Evolutionary conservation across 2,113 vertebrate genomes (phyloP).

Genomic region (Zosterops japonicus): DNA sequence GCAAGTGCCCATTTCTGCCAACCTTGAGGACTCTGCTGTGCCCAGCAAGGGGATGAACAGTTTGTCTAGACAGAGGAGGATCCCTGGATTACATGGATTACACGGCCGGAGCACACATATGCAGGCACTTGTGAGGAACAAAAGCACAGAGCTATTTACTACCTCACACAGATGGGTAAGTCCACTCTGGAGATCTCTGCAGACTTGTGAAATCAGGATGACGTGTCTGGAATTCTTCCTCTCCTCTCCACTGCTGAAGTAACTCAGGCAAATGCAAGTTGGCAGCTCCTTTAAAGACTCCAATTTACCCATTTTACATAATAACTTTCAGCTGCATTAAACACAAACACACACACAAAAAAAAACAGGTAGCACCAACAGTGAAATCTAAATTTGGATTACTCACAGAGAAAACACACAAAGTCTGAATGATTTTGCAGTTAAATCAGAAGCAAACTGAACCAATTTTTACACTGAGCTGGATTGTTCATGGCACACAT

Average conservation of each 20-base stretch:
- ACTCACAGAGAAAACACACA: background rate
- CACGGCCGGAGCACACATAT: background rate
- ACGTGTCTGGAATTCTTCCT: constrained; percentile 45
- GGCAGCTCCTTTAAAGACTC: constrained; percentile 49
- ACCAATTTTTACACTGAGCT: background rate
- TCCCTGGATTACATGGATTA: background rate
- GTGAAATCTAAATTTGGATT: background rate
- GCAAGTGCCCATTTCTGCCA: background rate
- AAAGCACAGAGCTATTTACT: background rate
- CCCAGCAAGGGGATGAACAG: background rate
- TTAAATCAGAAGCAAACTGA: background rate
- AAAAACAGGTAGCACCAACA: background rate
- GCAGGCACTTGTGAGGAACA: background rate
- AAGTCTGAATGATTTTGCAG: background rate
- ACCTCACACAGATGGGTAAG: constrained; percentile 5
- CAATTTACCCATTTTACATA: constrained; percentile 39
- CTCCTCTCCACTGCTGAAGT: constrained; percentile 25
- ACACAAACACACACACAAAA: background rate
- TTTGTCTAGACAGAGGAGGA: background rate
- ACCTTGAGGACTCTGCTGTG: background rate
- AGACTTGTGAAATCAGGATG: constrained; percentile 51
- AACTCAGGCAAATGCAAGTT: constrained; percentile 36
- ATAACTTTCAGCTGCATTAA: constrained; percentile 25
- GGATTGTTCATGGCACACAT: background rate
- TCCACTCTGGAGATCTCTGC: constrained; percentile 40